Evolutionary conservation across 2,113 vertebrate species (phyloP).

Genomic region (Hydrolagus affinis): DNA sequence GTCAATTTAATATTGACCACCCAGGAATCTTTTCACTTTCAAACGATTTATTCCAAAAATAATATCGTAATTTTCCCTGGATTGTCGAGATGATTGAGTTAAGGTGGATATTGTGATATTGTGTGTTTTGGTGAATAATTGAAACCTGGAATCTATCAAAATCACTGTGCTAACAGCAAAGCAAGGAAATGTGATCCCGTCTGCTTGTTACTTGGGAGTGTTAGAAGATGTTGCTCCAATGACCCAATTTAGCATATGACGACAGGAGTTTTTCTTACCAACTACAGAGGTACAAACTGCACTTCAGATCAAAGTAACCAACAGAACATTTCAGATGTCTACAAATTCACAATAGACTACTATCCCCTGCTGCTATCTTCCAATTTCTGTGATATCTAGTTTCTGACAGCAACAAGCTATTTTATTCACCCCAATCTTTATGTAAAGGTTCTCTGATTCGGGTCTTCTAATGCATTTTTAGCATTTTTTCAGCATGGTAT

Average conservation of each 20-base stretch:
- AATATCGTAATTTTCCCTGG: neutral
- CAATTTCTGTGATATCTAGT: neutral
- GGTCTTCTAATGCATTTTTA: too few species aligned
- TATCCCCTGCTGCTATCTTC: too few species aligned
- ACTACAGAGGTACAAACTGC: neutral
- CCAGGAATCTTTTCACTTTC: neutral
- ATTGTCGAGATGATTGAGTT: neutral
- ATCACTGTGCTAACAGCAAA: neutral
- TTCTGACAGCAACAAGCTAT: neutral
- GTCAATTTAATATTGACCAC: neutral
- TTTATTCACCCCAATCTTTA: too few species aligned
- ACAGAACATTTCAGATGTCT: neutral
- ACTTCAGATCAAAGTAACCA: neutral
- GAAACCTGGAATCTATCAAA: constrained; percentile 5
- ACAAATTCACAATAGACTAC: too few species aligned
- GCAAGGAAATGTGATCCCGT: neutral
- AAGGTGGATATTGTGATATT: neutral
- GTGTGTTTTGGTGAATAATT: neutral
- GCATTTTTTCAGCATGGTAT: too few species aligned
- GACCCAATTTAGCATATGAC: neutral
- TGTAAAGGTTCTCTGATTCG: too few species aligned
- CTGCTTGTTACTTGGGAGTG: neutral
- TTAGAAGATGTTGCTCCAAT: neutral
- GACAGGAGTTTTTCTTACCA: neutral
- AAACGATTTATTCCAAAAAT: constrained; percentile 3